Conservation (phyloP, 2,888 invertebrate genomes). For the Tenodera sinensis region DNA sequence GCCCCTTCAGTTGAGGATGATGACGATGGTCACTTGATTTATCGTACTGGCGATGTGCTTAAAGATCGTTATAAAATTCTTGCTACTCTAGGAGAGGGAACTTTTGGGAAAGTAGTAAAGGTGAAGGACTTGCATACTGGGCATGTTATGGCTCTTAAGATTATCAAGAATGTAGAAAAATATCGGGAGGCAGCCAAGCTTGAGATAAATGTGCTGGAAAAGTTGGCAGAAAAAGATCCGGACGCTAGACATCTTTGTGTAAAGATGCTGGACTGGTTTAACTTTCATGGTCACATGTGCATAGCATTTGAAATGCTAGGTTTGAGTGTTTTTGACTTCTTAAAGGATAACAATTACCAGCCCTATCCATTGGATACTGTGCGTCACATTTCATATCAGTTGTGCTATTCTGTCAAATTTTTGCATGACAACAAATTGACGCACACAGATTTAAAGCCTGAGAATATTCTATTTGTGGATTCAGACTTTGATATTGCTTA, state of each 20-base stretch:
- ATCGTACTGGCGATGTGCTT: conserved; percentile 97
- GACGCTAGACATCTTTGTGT: conserved; percentile 92
- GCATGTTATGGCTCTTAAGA: conserved; percentile 93
- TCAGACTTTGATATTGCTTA: conserved; percentile 80
- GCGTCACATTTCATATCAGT: conserved; percentile 94
- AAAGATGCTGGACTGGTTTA: conserved; percentile 96
- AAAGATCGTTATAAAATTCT: conserved; percentile 99
- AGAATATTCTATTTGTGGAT: conserved; percentile 97
- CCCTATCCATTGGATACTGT: conserved; percentile 98
- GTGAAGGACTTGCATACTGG: conserved; percentile 94
- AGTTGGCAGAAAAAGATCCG: conserved; percentile 91
- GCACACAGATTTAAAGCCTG: conserved; percentile 96
- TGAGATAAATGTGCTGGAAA: conserved; percentile 98
- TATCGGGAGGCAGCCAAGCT: conserved; percentile 98
- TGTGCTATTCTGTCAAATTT: conserved; percentile 95
- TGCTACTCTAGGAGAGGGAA: conserved; percentile 98
- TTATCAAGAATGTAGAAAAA: conserved; percentile 99
- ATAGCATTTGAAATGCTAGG: conserved; percentile 97
- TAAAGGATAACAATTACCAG: conserved; percentile 98
- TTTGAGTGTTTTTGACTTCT: conserved; percentile 94
- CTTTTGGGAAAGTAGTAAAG: conserved; percentile 99
- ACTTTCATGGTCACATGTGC: conserved; percentile 97
- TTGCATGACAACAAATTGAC: conserved; percentile 96
- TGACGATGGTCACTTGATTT: conserved; percentile 99
- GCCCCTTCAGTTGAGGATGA: conserved; percentile 96